Evolutionary conservation across 2,797 vertebrate genomes (phyloP).

Genomic region (Melanotaenia maccullochi): DNA sequence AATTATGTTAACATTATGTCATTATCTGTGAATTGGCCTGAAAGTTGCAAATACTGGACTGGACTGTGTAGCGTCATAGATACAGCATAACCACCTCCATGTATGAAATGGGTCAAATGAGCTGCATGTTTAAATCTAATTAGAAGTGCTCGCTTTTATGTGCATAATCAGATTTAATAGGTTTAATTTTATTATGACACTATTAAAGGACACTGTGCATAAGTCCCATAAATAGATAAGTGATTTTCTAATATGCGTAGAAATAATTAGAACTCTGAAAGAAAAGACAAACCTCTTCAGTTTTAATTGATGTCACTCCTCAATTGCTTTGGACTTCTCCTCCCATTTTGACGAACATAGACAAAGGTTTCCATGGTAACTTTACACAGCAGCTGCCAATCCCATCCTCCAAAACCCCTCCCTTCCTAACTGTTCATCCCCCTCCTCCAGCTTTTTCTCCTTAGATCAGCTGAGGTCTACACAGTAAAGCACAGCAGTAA

Average conservation of each 20-base stretch:
- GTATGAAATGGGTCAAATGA: not conserved
- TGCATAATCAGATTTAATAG: not conserved
- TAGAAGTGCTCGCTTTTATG: not conserved
- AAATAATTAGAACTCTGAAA: not conserved
- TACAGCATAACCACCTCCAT: not conserved
- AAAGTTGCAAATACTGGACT: not conserved
- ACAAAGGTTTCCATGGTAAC: constrained; percentile 85
- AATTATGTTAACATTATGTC: not conserved
- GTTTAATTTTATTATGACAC: not conserved
- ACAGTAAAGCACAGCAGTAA: constrained; percentile 46
- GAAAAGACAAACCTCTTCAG: not conserved
- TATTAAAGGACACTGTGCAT: not conserved
- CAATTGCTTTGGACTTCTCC: constrained; percentile 16
- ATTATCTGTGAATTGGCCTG: not conserved
- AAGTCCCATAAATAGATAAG: not conserved
- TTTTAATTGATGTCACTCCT: constrained; percentile 13
- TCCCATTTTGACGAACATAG: constrained; percentile 42
- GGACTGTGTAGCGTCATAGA: not conserved
- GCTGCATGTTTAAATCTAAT: not conserved
- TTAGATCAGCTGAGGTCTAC: constrained; percentile 50
- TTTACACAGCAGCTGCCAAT: constrained; percentile 69
- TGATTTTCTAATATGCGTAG: not conserved
- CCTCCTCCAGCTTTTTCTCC: constrained; percentile 25
- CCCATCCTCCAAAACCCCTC: constrained; percentile 36
- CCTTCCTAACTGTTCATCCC: constrained; percentile 20